Evolutionary conservation across 2,113 vertebrate species (phyloP), one percentile per base, ranked within the genome.

Genomic region (Rhynchopsitta pachyrhyncha): DNA sequence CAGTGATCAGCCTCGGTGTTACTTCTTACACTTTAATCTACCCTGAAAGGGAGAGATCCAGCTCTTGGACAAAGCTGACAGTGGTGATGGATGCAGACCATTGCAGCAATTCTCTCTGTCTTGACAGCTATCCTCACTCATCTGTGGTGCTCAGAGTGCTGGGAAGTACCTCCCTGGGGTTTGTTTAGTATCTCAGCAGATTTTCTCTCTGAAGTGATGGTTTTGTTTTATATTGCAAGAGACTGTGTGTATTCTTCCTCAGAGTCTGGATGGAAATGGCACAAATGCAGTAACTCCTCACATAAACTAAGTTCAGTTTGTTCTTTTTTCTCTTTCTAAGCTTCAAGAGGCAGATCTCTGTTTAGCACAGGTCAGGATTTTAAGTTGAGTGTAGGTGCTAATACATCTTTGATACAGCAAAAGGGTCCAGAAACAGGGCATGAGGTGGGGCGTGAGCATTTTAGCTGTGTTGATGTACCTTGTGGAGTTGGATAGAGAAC

Each of bases 81-180:
- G 60, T 75, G 68, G 50, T 92, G 92, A 95, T 90, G 37, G 91
- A 96, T 95, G 76, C 60, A 63, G 82, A 53, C 90, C 50, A 33
- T 93, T 88, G 53, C 76, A 74, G 71, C 53, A 55, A 13, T 86
- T 39, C 91, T 89, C 52, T 85, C n/a, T 44, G n/a, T n/a, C 78
- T 57, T 90, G 95, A 70, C 93, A 90, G 86, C 85, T 90, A 82
- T 70, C 20, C 75, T 96, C 63, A 22, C 59, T 94, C 93, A 89
- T 73, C 74, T 74, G 78, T 82, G 59, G 67, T 0, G 2, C 42
- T 82, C 16, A 88, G 89, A 64, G 59, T 1, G 1, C 85, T 92
- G 87, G 92, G 85, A 80, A 59, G 7, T 13, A 37, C 82, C 81
- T 94, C 91, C 59, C 75, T 55, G 60, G 73, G 68, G 57, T 81